Evolutionary conservation across 2,888 invertebrate genomes (phyloP), one percentile per base, ranked within the genome.

Genomic region (Hedychridium roseum): DNA sequence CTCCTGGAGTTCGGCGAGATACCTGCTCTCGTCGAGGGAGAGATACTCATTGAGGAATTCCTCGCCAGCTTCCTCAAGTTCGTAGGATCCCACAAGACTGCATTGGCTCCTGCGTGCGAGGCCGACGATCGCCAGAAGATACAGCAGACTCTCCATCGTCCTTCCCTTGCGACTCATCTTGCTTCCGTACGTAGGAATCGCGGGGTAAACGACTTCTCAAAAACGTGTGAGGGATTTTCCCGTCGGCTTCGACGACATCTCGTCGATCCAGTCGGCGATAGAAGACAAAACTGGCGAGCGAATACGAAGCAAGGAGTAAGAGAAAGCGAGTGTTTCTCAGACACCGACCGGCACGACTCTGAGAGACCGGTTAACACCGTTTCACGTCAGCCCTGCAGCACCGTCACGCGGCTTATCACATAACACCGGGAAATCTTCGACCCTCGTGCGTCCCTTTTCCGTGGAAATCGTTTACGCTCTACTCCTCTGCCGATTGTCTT

Each of bases 1-100:
- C 34, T 71, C 67, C 28, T 68, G 67, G 9, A 73, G 54, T 34
- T 72, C 66, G 4, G 67, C 61, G 20, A 73, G 54, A 43, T 74
- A 74, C 42, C 70, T 64, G 43, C 58, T 70, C 46, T 75, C 74
- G 43, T 73, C 70, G 40, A 70, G 57, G 7, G 70, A 66, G 26
- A 68, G 48, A 43, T 69, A 71, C 44, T 69, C 70, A 54, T 73
- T 72, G 35, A 73, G 60, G 41, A 70, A 66, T 47, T 72, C 71
- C 50, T 71, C 64, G 20, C 66, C 68, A 12, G 70, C 57, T 44
- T 71, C 68, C 46, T 71, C 68, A 30, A 70, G 57, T 32, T 69
- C 66, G 41, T 67, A 59, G 17, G n/a, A n/a, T n/a, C 71, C 70
- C 23, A 75, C 54, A 1, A 70, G 50, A 18, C 59, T 67, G 52